Evolutionary conservation across 2,797 vertebrate species (phyloP).

Genomic region (Sebastes itinus): DNA sequence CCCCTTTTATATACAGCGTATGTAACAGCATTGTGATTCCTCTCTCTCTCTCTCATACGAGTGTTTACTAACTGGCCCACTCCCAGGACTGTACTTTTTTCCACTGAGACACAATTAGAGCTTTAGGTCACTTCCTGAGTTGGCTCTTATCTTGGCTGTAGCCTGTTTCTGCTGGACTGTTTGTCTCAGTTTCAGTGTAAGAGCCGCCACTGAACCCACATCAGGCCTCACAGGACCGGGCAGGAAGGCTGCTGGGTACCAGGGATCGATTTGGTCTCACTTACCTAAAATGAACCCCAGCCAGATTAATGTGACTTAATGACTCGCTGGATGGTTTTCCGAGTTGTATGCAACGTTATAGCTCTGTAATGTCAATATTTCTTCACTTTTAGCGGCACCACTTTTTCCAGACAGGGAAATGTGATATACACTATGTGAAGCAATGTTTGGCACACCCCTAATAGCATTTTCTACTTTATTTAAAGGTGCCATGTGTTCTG

Average conservation of each 20-base stretch:
- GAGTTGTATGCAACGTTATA: conserved; percentile 25
- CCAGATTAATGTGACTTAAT: conserved; percentile 52
- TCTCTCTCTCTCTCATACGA: conserved; percentile 1
- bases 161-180: conserved; percentile 51
- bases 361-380: conserved; percentile 33
- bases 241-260: conserved; percentile 39
- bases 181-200: conserved; percentile 54
- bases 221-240: conserved; percentile 45
- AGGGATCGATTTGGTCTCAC: conserved; percentile 67
- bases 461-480: neutral
- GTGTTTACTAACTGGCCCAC: conserved; percentile 51
- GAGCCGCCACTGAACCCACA: conserved; percentile 36
- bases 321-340: conserved; percentile 38
- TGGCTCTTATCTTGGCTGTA: conserved; percentile 55
- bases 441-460: neutral
- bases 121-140: conserved; percentile 75
- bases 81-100: conserved; percentile 42
- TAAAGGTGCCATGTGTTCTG: neutral
- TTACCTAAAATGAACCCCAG: conserved; percentile 48
- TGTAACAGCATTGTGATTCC: conserved; percentile 15
- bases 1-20: neutral
- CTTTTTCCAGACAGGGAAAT: conserved; percentile 10
- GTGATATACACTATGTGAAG: conserved; percentile 1
- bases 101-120: conserved; percentile 69
- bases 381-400: conserved; percentile 15